Conservation (phyloP, 2,113 vertebrate genomes). For the Apteryx mantelli region DNA sequence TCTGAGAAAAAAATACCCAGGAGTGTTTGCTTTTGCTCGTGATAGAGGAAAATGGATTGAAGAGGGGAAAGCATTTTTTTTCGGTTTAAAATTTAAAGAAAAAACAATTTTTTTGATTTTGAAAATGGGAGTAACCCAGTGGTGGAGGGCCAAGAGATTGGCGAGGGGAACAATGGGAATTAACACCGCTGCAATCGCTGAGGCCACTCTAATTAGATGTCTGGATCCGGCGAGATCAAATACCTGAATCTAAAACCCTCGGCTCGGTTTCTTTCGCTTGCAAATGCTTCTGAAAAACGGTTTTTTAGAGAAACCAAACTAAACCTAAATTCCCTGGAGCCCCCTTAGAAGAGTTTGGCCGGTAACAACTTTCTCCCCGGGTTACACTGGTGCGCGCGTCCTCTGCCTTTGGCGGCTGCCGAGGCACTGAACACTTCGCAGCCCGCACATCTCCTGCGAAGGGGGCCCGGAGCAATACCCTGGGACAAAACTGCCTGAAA, state of each 20-base stretch:
- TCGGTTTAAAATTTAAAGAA: neutral
- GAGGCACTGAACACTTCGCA: slow-evolving; percentile 22
- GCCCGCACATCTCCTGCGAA: slow-evolving; percentile 31
- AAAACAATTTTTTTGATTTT: neutral
- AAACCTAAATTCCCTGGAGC: neutral
- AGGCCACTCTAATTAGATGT: slow-evolving; percentile 48
- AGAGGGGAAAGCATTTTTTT: neutral
- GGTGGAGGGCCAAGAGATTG: slow-evolving; percentile 18
- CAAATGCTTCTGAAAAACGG: slow-evolving; percentile 33
- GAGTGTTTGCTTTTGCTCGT: neutral
- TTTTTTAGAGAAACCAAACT: neutral
- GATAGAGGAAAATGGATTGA: neutral
- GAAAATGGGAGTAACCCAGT: neutral
- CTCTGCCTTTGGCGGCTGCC: neutral
- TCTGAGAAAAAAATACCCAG: neutral
- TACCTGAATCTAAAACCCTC: slow-evolving; percentile 27
- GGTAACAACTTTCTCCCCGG: slow-evolving; percentile 54
- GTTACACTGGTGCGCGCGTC: neutral
- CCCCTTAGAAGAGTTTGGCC: slow-evolving; percentile 27
- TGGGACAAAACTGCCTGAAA: slow-evolving; percentile 19
- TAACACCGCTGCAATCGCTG: slow-evolving; percentile 30
- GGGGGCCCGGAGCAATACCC: neutral
- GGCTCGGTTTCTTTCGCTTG: slow-evolving; percentile 23
- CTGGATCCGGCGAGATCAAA: slow-evolving; percentile 56
- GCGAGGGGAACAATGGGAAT: slow-evolving; percentile 32